Base-by-base conservation (phyloP, 2,113 vertebrate genomes). In the Grammomys dolichurus region DNA sequence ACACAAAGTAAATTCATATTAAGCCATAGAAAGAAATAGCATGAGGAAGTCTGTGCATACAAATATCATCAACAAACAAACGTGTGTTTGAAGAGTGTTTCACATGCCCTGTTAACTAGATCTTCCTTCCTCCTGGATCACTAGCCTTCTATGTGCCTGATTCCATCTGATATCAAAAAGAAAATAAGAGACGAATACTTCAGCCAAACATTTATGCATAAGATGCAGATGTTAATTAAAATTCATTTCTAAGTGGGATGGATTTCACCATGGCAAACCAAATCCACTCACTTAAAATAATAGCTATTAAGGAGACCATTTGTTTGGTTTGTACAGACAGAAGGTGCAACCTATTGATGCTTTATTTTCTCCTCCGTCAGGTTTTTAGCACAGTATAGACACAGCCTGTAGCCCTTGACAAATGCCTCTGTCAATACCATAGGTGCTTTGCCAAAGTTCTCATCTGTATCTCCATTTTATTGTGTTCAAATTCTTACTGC, bases 401-500 rank as follows among this genome's bases (percentile, higher is more conserved):
- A 90, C 51, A 93, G 93, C 26, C 43, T 40, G 26, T 28, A 88
- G 90, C 56, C 78, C 73, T 77, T 97, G 97, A 96, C 76, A 95
- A 96, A 97, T 95, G 95, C 54, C 87, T 94, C 87, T 94, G 92
- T 95, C 96, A 90, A 97, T 96, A 94, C 84, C 65, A 56, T 72
- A 93, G 97, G 85, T 90, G 85, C 58, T 94, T 85, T 81, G 92
- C 92, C 93, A 36, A 95, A 92, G 90, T 96, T 97, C 87, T 92
- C 93, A 90, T 95, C 93, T 95, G 84, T 93, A 69, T 85, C 87
- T 95, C 75, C 91, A n/a, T 96, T 95, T 96, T 84, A 96, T 78
- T 93, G 65, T 95, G 90, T 81, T 97, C 84, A 95, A 92, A 96
- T 95, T 92, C 87, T 95, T 92, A 93, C 78, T 87, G 87, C 33